phyloP scores from a whole-genome alignment of 2,888 invertebrate genomes.

The Ormyrus labotus region DNA sequence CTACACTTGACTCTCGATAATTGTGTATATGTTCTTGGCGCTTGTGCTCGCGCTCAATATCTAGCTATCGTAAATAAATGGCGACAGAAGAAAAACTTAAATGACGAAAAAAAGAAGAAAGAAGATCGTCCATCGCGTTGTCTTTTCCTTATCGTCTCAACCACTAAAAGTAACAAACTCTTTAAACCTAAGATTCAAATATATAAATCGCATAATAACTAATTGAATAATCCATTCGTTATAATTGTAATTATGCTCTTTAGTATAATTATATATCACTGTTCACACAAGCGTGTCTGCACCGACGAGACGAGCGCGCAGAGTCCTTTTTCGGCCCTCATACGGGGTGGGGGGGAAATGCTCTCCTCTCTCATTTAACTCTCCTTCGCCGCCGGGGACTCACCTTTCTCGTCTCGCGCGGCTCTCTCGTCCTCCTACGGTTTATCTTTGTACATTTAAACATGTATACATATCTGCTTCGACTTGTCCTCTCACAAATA shows the following conservation, averaged over 20 bases:
- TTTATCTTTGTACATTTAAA: too few relatives aligned
- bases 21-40: neutral
- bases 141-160: slow-evolving; percentile 1
- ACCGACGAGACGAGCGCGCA: slow-evolving; percentile 3
- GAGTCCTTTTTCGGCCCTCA: too few relatives aligned
- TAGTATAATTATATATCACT: slow-evolving; percentile 48
- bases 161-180: slow-evolving; percentile 41
- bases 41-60: neutral
- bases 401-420: neutral
- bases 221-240: slow-evolving; percentile 30
- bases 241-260: slow-evolving; percentile 51
- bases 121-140: slow-evolving; percentile 4
- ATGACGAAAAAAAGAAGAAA: neutral
- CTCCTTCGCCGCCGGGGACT: neutral
- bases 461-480: too few relatives aligned
- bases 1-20: slow-evolving; percentile 38
- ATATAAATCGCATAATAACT: slow-evolving; percentile 33
- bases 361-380: neutral
- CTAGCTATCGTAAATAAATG: neutral
- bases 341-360: neutral
- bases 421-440: slow-evolving; percentile 3
- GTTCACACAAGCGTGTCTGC: slow-evolving; percentile 43
- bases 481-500: too few relatives aligned
- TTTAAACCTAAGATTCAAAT: slow-evolving; percentile 10
- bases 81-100: neutral